Base-by-base conservation (phyloP, 2,113 vertebrate species). In the Toxotes chatareus region DNA sequence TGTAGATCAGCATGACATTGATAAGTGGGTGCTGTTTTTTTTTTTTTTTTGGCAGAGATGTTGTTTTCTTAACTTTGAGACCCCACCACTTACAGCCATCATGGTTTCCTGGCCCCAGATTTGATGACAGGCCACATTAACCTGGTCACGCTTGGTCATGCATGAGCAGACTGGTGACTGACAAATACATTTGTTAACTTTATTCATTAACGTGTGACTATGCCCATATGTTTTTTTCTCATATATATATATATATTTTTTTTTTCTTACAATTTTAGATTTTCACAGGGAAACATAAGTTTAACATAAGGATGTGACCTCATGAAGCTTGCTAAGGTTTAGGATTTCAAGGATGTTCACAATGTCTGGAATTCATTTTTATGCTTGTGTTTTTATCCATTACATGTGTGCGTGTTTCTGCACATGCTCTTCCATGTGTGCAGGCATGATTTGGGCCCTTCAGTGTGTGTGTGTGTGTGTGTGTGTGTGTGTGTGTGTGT, bases 91-190 rank as follows among this genome's bases (percentile, higher is more conserved):
- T 68, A 34, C 1, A 67, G 56, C 27, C 63, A 11, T n/a, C 63
- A 13, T n/a, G 7, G 34, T 75, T 12, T 68, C 23, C 46, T 60
- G 42, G 36, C 21, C 46, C 59, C 13, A 49, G 51, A 79, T 49
- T 71, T 79, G 67, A 82, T 78, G 80, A 78, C 53, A 85, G 40
- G 64, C 10, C 66, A 53, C 27, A 70, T 77, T 83, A 73, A 85
- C 69, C 70, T 81, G 76, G 60, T 79, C 73, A 71, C 10, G n/a
- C 72, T 56, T 73, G n/a, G 34, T 75, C 73, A 72, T 76, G 69
- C 80, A 79, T 83, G 69, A 76, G 59, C 36, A 69, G 47, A 70
- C 23, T 21, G 51, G 4, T 1, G 7, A 67, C 21, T 55, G 46
- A 62, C 21, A 32, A n/a, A 16, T 63, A 38, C 68, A 38, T 76